phyloP scores from a whole-genome alignment of 2,888 invertebrate genomes.

The Artemia sinica region DNA sequence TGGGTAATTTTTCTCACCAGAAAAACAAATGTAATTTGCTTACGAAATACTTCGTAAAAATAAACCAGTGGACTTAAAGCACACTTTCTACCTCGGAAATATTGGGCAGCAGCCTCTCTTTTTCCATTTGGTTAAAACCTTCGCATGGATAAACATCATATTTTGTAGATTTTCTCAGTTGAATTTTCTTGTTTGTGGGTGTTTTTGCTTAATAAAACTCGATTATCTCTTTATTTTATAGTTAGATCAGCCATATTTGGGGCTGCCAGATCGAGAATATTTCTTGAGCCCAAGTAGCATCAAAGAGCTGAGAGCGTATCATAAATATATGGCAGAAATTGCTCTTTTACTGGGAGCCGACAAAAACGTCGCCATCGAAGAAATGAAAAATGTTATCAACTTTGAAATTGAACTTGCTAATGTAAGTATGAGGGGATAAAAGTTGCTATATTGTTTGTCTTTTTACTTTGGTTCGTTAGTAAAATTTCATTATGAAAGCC shows the following conservation, averaged over 20 bases:
- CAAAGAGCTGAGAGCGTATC: constrained; percentile 57
- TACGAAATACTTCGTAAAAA: too few relatives aligned
- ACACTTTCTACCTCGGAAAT: too few relatives aligned
- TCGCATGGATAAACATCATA: background rate
- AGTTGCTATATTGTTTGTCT: too few relatives aligned
- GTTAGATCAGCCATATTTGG: constrained; percentile 57
- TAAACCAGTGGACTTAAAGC: too few relatives aligned
- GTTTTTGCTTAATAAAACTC: background rate
- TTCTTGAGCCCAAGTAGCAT: constrained; percentile 53
- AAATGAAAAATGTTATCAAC: constrained; percentile 51
- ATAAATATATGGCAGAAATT: constrained; percentile 60
- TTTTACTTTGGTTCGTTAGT: too few relatives aligned
- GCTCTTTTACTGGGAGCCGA: constrained; percentile 57
- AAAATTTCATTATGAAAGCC: too few relatives aligned
- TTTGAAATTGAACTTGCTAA: constrained; percentile 65
- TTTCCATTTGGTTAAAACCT: too few relatives aligned
- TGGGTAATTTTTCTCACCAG: too few relatives aligned
- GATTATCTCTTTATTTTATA: constrained; percentile 28
- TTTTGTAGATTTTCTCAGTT: background rate
- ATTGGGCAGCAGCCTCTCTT: too few relatives aligned
- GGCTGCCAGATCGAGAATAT: constrained; percentile 65
- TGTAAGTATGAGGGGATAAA: constrained; percentile 36
- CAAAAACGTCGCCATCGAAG: constrained; percentile 42
- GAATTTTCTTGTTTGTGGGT: background rate
- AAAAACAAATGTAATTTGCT: too few relatives aligned